Conservation (phyloP, 2,888 invertebrate species). For the Eurytoma californica region DNA sequence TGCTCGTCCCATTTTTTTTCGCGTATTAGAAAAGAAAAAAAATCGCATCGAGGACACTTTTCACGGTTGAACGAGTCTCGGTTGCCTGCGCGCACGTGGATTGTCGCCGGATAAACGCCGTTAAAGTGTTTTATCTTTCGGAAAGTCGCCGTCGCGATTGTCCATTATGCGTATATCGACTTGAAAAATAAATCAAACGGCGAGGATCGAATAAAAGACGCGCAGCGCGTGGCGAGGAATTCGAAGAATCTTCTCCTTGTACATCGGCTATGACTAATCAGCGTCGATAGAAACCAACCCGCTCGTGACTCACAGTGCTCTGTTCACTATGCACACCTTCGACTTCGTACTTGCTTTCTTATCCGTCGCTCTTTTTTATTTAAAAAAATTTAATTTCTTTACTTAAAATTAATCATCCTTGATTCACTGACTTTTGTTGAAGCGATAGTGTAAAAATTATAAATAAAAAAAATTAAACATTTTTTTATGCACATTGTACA, state of each 20-base stretch:
- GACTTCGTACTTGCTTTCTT: neutral
- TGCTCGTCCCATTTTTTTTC: too few relatives aligned
- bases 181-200: neutral
- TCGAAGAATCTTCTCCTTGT: constrained; percentile 49
- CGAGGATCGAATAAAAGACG: neutral
- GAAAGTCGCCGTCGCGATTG: neutral
- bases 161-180: neutral
- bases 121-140: neutral
- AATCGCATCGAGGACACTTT: neutral
- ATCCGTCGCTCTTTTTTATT: neutral
- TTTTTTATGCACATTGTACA: too few relatives aligned
- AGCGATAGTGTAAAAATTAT: neutral
- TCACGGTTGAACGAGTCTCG: neutral
- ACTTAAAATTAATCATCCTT: neutral
- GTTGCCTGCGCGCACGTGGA: neutral
- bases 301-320: constrained; percentile 22
- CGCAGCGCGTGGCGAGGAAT: constrained; percentile 26
- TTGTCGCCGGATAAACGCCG: neutral
- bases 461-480: neutral
- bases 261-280: constrained; percentile 48
- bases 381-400: neutral
- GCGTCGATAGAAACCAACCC: constrained; percentile 33
- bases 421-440: neutral
- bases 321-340: neutral
- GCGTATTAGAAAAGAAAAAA: too few relatives aligned